Conservation (phyloP, 2,113 vertebrate genomes). For the Sarotherodon lohbergeri region DNA sequence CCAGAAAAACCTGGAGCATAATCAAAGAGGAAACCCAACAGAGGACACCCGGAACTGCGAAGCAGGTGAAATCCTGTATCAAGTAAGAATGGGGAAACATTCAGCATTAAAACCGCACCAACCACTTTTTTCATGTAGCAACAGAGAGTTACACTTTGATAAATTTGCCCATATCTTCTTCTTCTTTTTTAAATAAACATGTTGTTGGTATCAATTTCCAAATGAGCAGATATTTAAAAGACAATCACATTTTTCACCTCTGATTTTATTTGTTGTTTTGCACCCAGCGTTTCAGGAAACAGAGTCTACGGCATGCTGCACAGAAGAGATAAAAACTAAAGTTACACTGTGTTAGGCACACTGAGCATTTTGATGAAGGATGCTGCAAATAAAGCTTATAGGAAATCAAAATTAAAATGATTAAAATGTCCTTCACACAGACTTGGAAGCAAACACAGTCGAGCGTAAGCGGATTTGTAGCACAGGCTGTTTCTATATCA, state of each 20-base stretch:
- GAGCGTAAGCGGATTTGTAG: rapidly evolving
- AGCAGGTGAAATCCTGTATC: not conserved
- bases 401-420: not conserved
- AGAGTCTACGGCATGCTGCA: not conserved
- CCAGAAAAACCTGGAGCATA: not conserved
- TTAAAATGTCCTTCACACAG: not conserved
- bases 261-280: not conserved
- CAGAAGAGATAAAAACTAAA: not conserved
- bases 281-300: not conserved
- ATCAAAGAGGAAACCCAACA: not conserved
- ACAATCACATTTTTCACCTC: not conserved
- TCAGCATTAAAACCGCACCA: not conserved
- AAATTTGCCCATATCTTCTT: rapidly evolving
- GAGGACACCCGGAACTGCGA: rapidly evolving
- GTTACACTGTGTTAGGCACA: not conserved
- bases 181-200: not conserved
- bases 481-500: not conserved
- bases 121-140: rapidly evolving
- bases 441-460: not conserved
- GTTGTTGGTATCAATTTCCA: not conserved
- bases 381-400: not conserved
- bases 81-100: not conserved
- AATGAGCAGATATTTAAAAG: not conserved
- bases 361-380: not conserved
- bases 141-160: not conserved